Evolutionary conservation across 1,140 invertebrate genomes (phyloP).

Genomic region (Drosophila micromelanica): DNA sequence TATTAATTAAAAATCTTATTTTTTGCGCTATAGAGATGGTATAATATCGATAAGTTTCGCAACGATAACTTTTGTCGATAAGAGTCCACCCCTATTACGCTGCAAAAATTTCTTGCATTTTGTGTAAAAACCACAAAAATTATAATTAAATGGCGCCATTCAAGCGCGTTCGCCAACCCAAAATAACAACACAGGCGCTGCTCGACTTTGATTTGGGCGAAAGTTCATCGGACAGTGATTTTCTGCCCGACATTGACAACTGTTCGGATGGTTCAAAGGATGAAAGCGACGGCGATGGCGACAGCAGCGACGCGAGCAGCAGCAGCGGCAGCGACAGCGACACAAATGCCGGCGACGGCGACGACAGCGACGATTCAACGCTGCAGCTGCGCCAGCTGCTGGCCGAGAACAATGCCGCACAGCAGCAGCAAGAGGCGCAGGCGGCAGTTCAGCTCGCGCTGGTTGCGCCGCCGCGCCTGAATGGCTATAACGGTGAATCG

Average conservation of each 20-base stretch:
- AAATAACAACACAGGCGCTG: constrained; percentile 77
- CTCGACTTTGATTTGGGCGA: constrained; percentile 90
- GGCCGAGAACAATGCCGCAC: constrained; percentile 43
- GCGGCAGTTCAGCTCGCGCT: not conserved
- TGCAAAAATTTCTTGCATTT: constrained; percentile 27
- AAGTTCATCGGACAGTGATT: constrained; percentile 98
- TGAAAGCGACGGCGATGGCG: constrained; percentile 81
- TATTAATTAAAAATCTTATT: no score
- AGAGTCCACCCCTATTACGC: constrained; percentile 7
- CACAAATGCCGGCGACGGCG: constrained; percentile 81
- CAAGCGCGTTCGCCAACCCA: constrained; percentile 73
- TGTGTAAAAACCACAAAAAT: constrained; percentile 23
- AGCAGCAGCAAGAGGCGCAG: not conserved
- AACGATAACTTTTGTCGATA: constrained; percentile 19
- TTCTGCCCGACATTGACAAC: constrained; percentile 93
- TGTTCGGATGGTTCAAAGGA: constrained; percentile 86
- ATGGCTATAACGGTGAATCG: constrained; percentile 37
- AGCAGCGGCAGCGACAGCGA: constrained; percentile 82
- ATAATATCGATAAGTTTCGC: not conserved
- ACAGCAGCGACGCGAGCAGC: constrained; percentile 77
- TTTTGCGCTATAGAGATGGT: not conserved
- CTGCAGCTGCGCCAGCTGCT: constrained; percentile 77
- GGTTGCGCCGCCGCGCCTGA: constrained; percentile 7
- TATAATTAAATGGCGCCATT: constrained; percentile 68
- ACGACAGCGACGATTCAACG: constrained; percentile 66